Percentiles rank a stretch among this genome's conserved stretches.
Evolutionary conservation across 53 echinoderm and acorn worm species (phyloP).

Genomic region (Apostichopus leukothele): DNA sequence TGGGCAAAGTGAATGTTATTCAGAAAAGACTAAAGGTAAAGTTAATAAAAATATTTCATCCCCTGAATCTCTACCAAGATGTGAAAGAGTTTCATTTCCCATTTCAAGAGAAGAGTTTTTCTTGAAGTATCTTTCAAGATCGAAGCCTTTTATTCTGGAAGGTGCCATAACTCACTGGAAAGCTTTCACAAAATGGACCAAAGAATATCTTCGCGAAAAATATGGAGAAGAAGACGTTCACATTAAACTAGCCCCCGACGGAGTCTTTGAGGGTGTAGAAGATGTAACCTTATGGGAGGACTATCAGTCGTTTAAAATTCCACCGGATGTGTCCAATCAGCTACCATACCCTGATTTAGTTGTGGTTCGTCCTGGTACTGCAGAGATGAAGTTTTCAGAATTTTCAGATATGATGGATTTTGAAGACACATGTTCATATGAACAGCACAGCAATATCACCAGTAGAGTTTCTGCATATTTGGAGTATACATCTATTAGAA

Average conservation of each 20-base stretch:
- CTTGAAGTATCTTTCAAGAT: constrained; percentile 63
- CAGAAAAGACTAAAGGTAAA: too few species aligned
- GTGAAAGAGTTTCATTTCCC: constrained; percentile 59
- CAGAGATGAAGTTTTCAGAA: constrained; percentile 80
- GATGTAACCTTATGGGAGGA: constrained; percentile 72
- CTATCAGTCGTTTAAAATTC: constrained; percentile 59
- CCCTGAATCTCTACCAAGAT: constrained; percentile 45
- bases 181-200: constrained; percentile 82
- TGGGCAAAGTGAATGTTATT: not conserved
- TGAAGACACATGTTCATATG: constrained; percentile 16
- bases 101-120: constrained; percentile 71
- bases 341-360: constrained; percentile 77
- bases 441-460: not conserved
- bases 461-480: constrained; percentile 78
- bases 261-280: constrained; percentile 89
- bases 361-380: constrained; percentile 84
- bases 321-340: constrained; percentile 50
- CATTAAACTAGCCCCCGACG: constrained; percentile 87
- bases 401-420: constrained; percentile 71
- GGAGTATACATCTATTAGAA: constrained; percentile 84
- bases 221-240: constrained; percentile 75
- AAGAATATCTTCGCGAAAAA: constrained; percentile 54
- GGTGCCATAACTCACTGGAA: constrained; percentile 66
- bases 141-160: constrained; percentile 75
- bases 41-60: not conserved